A percentile compares a stretch with the other conserved stretches of the same genome.
These are phyloP conservation scores for Sericinus montela DNA, from an alignment of 2,888 invertebrate genomes.

Conservation along the genomic window DNA sequence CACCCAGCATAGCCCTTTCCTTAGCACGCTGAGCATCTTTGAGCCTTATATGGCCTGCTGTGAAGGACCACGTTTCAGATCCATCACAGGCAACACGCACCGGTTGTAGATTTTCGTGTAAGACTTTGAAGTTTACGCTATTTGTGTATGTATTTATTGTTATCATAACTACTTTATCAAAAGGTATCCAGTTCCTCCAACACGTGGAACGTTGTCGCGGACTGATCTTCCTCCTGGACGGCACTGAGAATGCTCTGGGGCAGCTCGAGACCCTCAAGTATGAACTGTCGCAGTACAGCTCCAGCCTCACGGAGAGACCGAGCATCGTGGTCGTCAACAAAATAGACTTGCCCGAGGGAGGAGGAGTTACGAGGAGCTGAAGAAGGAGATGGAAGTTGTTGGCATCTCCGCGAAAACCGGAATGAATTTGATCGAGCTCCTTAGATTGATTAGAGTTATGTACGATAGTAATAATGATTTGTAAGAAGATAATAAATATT, in stretches of 20 bases:
- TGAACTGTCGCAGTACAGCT: conserved; percentile 82
- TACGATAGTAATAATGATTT: conserved; percentile 76
- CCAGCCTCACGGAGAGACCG: conserved; percentile 81
- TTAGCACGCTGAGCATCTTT: too few relatives aligned
- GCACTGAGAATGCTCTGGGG: conserved; percentile 83
- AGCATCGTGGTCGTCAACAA: conserved; percentile 92
- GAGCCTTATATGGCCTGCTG: too few relatives aligned
- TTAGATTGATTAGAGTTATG: conserved; percentile 81
- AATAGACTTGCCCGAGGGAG: conserved; percentile 85
- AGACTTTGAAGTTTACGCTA: too few relatives aligned
- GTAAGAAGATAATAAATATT: not conserved
- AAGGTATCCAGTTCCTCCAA: conserved; percentile 91
- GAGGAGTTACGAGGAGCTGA: conserved; percentile 74
- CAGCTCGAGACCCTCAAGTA: conserved; percentile 80
- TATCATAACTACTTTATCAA: too few relatives aligned
- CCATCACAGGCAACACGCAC: too few relatives aligned
- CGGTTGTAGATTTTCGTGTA: too few relatives aligned
- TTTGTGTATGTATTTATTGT: too few relatives aligned
- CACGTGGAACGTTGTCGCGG: conserved; percentile 95
- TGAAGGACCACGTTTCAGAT: too few relatives aligned
- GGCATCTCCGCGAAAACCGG: conserved; percentile 92
- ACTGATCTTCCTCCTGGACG: conserved; percentile 91
- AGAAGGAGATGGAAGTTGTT: conserved; percentile 73
- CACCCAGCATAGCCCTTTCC: too few relatives aligned
- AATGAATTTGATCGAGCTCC: conserved; percentile 81